Evolutionary conservation across 2,888 invertebrate genomes (phyloP), one percentile per base, ranked within the genome.

Genomic region (Thalpophila matura): DNA sequence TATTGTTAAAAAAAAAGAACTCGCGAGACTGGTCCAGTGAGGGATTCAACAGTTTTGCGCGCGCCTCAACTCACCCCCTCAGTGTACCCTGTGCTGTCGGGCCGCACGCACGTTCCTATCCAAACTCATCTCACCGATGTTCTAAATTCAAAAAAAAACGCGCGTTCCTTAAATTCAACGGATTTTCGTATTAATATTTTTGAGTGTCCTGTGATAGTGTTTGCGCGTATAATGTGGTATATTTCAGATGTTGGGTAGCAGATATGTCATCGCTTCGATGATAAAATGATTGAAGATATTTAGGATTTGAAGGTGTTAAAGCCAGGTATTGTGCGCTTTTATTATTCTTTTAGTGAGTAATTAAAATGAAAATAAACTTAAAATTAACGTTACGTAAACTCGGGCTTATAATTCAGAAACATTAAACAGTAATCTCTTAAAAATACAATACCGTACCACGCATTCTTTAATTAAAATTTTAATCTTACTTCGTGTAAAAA

Each of bases 1-100:
- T 88, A 85, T n/a, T n/a, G n/a, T 87, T 81, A 18, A 33, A 60
- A 65, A 69, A 73, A 61, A 49, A 68, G 42, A 47, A n/a, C 20
- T 42, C 43, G 14, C 37, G 49, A 67, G 79, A 77, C 76, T 77
- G 80, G 84, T 77, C 87, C 87, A 86, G 64, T 73, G 78, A 77
- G 74, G 84, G 83, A 86, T 88, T 90, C 90, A 91, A 91, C 91
- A 89, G 89, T 91, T 92, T 93, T 93, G 94, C 94, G 94, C 94
- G 91, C 92, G 93, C 93, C 89, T 83, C 84, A 69, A 67, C 84
- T 79, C 81, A 73, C 82, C 83, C 70, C 85, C 80, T 80, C 91
- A 91, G 91, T 91, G 70, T 60, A 75, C 56, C 69, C 66, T 62
- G 50, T 60, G 65, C 79, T 58, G 66, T 67, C 76, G 76, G 43